Evolutionary conservation across 2,113 vertebrate genomes (phyloP).

Genomic region (Burhinus oedicnemus): DNA sequence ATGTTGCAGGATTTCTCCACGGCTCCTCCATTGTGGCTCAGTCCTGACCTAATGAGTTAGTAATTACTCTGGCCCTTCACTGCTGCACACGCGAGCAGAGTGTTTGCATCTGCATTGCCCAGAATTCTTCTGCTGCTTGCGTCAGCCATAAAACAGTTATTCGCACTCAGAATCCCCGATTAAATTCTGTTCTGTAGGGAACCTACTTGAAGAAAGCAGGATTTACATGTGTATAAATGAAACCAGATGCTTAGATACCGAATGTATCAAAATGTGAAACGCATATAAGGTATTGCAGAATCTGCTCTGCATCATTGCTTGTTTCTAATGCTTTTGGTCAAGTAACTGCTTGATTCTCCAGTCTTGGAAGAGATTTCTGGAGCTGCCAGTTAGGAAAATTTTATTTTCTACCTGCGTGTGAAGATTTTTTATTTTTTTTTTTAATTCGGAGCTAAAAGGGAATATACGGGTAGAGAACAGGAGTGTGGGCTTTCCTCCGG

Average conservation of each 20-base stretch:
- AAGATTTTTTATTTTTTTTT: not conserved
- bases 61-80: not conserved
- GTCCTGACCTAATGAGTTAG: slow-evolving; percentile 1
- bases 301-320: not conserved
- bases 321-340: not conserved
- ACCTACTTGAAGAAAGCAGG: not conserved
- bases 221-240: not conserved
- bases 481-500: not conserved
- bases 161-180: not conserved
- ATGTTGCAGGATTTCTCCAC: slow-evolving; percentile 25
- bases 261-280: not conserved
- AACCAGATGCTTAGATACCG: not conserved
- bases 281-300: not conserved
- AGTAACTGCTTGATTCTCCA: not conserved
- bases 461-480: not conserved
- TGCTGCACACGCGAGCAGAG: not conserved
- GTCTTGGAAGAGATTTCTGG: not conserved
- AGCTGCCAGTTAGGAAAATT: not conserved
- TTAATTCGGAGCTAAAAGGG: not conserved
- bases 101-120: not conserved
- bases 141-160: not conserved
- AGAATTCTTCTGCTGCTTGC: not conserved
- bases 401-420: not conserved
- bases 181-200: not conserved
- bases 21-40: not conserved